These are phyloP conservation scores for Xylota sylvarum DNA, from an alignment of 2,888 invertebrate species.

Conservation along the genomic window DNA sequence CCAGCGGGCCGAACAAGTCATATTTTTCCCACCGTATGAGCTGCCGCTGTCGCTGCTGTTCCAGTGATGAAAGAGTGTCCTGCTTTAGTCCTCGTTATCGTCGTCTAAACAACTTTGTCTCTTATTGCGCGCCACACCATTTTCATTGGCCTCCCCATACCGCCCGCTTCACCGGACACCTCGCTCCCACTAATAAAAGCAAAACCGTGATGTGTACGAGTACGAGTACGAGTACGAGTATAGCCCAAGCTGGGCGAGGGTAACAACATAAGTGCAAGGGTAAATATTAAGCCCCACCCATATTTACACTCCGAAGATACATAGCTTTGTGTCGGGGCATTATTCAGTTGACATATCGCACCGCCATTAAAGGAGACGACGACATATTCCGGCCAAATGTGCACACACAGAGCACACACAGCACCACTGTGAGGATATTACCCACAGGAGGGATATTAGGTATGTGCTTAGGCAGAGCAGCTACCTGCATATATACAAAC, in stretches of 20 bases:
- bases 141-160: slow-evolving; percentile 1
- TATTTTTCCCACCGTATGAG: slow-evolving; percentile 42
- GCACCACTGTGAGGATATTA: slow-evolving; percentile 51
- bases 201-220: slow-evolving; percentile 42
- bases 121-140: slow-evolving; percentile 70
- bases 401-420: slow-evolving; percentile 63
- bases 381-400: slow-evolving; percentile 79
- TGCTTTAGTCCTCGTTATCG: slow-evolving; percentile 72
- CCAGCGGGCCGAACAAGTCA: slow-evolving; percentile 54
- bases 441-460: slow-evolving; percentile 73
- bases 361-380: slow-evolving; percentile 79
- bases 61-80: slow-evolving; percentile 50
- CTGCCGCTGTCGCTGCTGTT: slow-evolving; percentile 1
- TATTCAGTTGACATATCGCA: slow-evolving; percentile 78
- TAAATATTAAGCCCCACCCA: slow-evolving; percentile 78
- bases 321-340: slow-evolving; percentile 76
- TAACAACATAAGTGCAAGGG: slow-evolving; percentile 77
- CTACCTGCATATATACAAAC: slow-evolving; percentile 57
- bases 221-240: too few relatives aligned
- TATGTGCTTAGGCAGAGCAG: slow-evolving; percentile 69
- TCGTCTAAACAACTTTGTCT: slow-evolving; percentile 76
- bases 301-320: slow-evolving; percentile 77
- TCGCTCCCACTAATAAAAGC: slow-evolving; percentile 38
- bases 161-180: slow-evolving; percentile 36
- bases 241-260: slow-evolving; percentile 62